Base-by-base conservation (phyloP, 2,888 invertebrate genomes). In the Brachyopa scutellaris region DNA sequence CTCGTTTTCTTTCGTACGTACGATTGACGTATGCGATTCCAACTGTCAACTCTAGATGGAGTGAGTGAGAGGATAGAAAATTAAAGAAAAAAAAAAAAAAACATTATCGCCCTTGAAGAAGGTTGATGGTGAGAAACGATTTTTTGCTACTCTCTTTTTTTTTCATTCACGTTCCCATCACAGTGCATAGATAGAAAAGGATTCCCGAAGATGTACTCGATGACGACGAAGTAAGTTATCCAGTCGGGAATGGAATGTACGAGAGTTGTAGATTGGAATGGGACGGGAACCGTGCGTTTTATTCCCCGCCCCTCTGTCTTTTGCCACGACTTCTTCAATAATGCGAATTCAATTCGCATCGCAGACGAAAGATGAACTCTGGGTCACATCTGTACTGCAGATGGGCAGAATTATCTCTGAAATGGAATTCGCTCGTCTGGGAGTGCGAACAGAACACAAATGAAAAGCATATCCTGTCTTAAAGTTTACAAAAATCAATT, bases 291-390 rank as follows among this genome's bases (percentile, higher is more conserved):
- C 33, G 53, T 31, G 53, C 53, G 49, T 82, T 66, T 70, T 45
- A 51, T 2, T 51, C 45, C 42, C 26, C 11, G 53, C 55, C 7
- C 17, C 19, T 53, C 6, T 31, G 31, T 31, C 55, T 31, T 31
- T 36, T 61, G 38, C 31, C 57, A 42, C 36, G 76, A 36, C 82
- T 82, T 31, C 82, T 82, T 77, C 66, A 72, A 82, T 77, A 82
- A 82, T 82, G 82, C 77, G 82, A 82, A 72, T 82, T 77, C 82
- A 82, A 82, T 82, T 82, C 77, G 82, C 82, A 82, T 82, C 77
- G 82, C 82, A 82, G 82, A 82, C 82, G 70, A 82, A 64, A 70
- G 61, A 72, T 82, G 82, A 82, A 82, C 82, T 82, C 59, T 82
- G 70, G 82, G 82, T 82, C 82, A 82, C 82, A 82, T 82, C 82